Percentiles rank a stretch among this genome's conserved stretches.
phyloP scores from a whole-genome alignment of 2,113 vertebrate species.

The Varanus komodoensis region DNA sequence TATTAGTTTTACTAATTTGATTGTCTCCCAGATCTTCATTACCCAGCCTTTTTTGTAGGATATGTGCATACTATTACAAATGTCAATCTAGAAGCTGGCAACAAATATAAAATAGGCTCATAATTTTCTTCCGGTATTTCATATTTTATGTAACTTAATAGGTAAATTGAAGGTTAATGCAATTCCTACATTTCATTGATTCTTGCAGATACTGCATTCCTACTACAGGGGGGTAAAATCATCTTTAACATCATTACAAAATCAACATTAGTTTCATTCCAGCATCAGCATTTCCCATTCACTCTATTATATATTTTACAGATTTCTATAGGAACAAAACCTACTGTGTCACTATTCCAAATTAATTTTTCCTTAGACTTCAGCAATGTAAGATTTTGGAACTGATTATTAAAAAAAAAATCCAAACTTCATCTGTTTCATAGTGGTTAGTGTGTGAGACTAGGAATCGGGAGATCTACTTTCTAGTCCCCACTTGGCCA shows the following conservation, averaged over 20 bases:
- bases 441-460: no score
- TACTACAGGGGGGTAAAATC: background rate
- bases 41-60: background rate
- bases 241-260: background rate
- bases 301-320: background rate
- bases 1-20: constrained; percentile 33
- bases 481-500: no score
- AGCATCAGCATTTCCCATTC: background rate
- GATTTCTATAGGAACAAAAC: background rate
- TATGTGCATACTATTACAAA: constrained; percentile 1
- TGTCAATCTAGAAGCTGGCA: constrained; percentile 8
- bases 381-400: background rate
- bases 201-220: background rate
- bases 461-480: no score
- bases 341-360: background rate
- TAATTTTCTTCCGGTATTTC: constrained; percentile 3
- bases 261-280: background rate
- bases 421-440: background rate
- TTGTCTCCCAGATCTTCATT: constrained; percentile 16
- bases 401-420: background rate
- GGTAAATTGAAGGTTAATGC: constrained; percentile 19
- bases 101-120: constrained; percentile 16
- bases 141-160: constrained; percentile 18
- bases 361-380: background rate
- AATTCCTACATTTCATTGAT: constrained; percentile 22